Percentiles rank a stretch among this genome's conserved stretches.
Conservation (phyloP, 2,888 invertebrate genomes). For the Rapana venosa region DNA sequence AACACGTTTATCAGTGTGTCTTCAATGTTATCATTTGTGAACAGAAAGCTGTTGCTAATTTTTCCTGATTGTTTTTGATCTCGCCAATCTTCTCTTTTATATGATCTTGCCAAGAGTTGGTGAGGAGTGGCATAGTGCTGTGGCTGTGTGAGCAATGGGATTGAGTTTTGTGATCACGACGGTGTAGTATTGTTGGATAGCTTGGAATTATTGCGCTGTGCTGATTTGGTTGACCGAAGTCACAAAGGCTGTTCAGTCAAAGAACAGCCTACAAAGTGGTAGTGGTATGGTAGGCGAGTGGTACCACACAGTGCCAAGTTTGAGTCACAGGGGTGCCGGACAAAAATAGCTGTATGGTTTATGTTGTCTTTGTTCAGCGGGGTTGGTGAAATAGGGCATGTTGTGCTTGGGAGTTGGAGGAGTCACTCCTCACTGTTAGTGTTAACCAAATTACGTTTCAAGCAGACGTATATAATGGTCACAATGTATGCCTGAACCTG, state of each 20-base stretch:
- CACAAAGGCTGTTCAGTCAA: constrained; percentile 22
- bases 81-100: background rate
- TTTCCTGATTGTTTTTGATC: background rate
- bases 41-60: background rate
- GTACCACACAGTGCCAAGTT: constrained; percentile 9
- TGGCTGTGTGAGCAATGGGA: background rate
- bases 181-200: background rate
- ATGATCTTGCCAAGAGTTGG: background rate
- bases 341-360: constrained; percentile 3
- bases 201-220: background rate
- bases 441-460: background rate
- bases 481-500: background rate
- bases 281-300: background rate
- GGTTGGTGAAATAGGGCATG: background rate
- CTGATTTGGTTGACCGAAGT: background rate
- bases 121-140: background rate
- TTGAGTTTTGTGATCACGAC: background rate
- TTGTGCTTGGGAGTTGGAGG: background rate
- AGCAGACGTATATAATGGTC: no score
- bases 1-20: background rate
- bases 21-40: background rate
- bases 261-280: background rate
- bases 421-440: background rate
- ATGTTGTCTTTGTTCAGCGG: constrained; percentile 6
- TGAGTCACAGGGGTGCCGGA: background rate